phyloP scores from a whole-genome alignment of 2,113 vertebrate species.

The Scomber japonicus region DNA sequence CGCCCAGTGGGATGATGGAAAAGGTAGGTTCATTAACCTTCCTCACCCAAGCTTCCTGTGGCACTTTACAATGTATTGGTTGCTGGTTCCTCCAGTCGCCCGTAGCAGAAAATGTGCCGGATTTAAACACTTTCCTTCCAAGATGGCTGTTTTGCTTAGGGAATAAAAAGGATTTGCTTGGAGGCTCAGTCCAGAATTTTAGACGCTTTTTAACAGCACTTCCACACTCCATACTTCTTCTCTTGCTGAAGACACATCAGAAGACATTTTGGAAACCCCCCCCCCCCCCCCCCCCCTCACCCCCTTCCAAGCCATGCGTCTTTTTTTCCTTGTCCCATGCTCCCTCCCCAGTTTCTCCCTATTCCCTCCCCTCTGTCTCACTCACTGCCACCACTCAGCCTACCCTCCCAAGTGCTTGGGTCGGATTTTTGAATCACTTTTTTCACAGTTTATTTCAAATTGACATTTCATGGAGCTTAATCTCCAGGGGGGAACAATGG shows the following conservation, averaged over 20 bases:
- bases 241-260: slow-evolving; percentile 28
- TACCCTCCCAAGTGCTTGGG: slow-evolving; percentile 1
- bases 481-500: slow-evolving; percentile 68
- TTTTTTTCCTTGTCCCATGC: not conserved
- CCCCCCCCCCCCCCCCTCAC: not conserved
- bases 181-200: slow-evolving; percentile 19
- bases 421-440: slow-evolving; percentile 52
- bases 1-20: slow-evolving; percentile 75
- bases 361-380: slow-evolving; percentile 1
- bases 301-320: not conserved
- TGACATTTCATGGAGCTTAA: slow-evolving; percentile 75
- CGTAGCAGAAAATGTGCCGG: slow-evolving; percentile 61
- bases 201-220: slow-evolving; percentile 33
- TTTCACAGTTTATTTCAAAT: slow-evolving; percentile 74
- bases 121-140: slow-evolving; percentile 62
- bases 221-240: slow-evolving; percentile 29
- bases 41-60: slow-evolving; percentile 71
- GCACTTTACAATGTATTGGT: slow-evolving; percentile 73
- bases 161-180: slow-evolving; percentile 59
- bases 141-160: slow-evolving; percentile 56
- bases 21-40: slow-evolving; percentile 84
- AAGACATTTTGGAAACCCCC: slow-evolving; percentile 33
- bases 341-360: not conserved
- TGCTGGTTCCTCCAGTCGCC: slow-evolving; percentile 59
- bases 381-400: slow-evolving; percentile 7